Conservation (phyloP, 2,888 invertebrate species). For the Kryphioiulus occultus region DNA sequence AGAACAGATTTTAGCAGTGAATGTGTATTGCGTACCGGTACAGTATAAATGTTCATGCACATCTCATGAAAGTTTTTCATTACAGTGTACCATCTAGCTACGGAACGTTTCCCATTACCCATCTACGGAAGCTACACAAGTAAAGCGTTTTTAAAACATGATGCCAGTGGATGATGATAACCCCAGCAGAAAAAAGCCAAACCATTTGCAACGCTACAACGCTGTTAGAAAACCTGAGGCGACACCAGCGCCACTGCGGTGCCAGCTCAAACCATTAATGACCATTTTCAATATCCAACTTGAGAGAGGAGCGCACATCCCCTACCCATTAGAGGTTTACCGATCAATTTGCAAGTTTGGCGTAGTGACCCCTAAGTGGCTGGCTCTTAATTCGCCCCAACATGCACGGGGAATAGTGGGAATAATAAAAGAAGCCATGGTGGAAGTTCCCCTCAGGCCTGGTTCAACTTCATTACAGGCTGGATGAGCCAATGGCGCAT, state of each 20-base stretch:
- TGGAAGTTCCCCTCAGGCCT: neutral
- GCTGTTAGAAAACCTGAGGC: neutral
- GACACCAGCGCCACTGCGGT: neutral
- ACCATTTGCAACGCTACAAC: neutral
- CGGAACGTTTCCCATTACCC: too few relatives aligned
- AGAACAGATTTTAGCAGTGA: too few relatives aligned
- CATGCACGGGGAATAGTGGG: neutral
- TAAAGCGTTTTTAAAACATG: too few relatives aligned
- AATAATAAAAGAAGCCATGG: neutral
- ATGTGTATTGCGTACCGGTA: too few relatives aligned
- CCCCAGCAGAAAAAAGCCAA: too few relatives aligned
- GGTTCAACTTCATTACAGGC: neutral
- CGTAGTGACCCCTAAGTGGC: constrained; percentile 11
- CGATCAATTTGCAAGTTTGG: constrained; percentile 11
- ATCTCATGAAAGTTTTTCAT: too few relatives aligned
- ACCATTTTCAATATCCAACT: neutral
- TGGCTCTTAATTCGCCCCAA: neutral
- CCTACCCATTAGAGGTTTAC: constrained; percentile 35
- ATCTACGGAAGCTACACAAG: too few relatives aligned
- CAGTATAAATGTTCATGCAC: too few relatives aligned
- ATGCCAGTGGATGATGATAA: too few relatives aligned
- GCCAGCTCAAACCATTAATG: neutral
- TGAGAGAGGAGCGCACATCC: neutral
- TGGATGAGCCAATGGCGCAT: constrained; percentile 9
- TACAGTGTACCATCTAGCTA: too few relatives aligned